Base-by-base conservation (phyloP, 2,888 invertebrate species). In the Zhuqinia jingwanae region DNA sequence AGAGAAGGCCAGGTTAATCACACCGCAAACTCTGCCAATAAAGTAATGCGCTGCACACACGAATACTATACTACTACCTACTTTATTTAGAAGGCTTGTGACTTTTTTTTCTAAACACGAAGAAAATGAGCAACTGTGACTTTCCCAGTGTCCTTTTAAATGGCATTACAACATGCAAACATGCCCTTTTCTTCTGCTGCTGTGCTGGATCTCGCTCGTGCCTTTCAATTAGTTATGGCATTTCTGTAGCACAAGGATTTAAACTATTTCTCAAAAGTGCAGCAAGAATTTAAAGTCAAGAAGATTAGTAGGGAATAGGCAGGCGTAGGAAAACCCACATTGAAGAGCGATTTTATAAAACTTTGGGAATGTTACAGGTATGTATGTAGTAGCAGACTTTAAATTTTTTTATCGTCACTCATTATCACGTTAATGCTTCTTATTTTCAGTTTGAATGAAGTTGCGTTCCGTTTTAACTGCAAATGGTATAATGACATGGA, bases 201-300 rank as follows among this genome's bases (percentile, higher is more conserved):
- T 50, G 36, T 75, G 82, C 82, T 83, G 82, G 76, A 83, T 75
- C 75, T 56, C 75, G 82, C 82, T 83, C 82, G 82, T 83, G 82
- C 82, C 82, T 63, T 53, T 42, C 60, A 83, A 83, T 83, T 83
- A 83, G 82, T 76, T 63, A 75, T 83, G 80, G 58, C 47, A 56
- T 70, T n/a, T 73, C 70, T 70, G 70, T 42, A 42, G 53, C 30
- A 53, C 73, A 73, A 22, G 25, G 58, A 45, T 27, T 25, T 27
- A 68, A 70, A 56, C 17, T 58, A 73, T 58, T 58, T 56, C 65
- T 60, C 63, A 63, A 50, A 60, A 30, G 47, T 20, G 30, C 36
- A n/a, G 13, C n/a, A 36, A 27, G 25, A 30, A 6, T n/a, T 2
- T 17, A 58, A n/a, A 17, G 22, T 15, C 36, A 36, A 36, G 36